Conservation (phyloP, 2,888 invertebrate species). For the Hyles lineata region DNA sequence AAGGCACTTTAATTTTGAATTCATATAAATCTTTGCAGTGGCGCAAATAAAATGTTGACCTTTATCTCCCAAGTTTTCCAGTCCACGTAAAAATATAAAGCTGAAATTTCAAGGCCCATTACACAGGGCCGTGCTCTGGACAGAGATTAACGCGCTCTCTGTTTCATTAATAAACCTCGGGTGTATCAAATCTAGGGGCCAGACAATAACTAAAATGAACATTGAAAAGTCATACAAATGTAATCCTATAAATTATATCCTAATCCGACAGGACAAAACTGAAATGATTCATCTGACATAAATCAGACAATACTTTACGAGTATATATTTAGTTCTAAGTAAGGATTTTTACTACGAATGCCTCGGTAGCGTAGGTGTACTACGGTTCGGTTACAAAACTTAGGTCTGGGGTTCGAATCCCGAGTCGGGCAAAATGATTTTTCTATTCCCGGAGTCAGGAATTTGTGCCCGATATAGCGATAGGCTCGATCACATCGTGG, state of each 20-base stretch:
- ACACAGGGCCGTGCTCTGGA: conserved; percentile 63
- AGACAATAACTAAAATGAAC: conserved; percentile 32
- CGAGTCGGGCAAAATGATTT: too few relatives aligned
- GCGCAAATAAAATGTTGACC: conserved; percentile 17
- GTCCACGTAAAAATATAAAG: conserved; percentile 48
- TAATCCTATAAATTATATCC: neutral
- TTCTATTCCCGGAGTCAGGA: too few relatives aligned
- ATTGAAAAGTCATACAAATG: neutral
- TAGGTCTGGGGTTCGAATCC: too few relatives aligned
- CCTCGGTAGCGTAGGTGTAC: too few relatives aligned
- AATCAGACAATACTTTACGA: neutral
- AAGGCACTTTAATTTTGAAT: conserved; percentile 16
- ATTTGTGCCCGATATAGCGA: too few relatives aligned
- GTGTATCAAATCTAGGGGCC: conserved; percentile 54
- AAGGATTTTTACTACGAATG: too few relatives aligned
- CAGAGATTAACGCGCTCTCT: conserved; percentile 72
- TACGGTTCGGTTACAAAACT: too few relatives aligned
- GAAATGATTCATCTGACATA: neutral
- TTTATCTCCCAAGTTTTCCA: conserved; percentile 45
- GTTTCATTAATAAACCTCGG: conserved; percentile 64
- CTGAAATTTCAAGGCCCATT: conserved; percentile 69
- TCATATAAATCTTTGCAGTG: conserved; percentile 11
- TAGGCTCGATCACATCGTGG: too few relatives aligned
- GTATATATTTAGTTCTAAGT: neutral
- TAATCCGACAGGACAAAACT: neutral